A percentile compares a stretch with the other conserved stretches of the same genome.
phyloP scores from a whole-genome alignment of 2,113 vertebrate genomes.

The Lamprotornis superbus region DNA sequence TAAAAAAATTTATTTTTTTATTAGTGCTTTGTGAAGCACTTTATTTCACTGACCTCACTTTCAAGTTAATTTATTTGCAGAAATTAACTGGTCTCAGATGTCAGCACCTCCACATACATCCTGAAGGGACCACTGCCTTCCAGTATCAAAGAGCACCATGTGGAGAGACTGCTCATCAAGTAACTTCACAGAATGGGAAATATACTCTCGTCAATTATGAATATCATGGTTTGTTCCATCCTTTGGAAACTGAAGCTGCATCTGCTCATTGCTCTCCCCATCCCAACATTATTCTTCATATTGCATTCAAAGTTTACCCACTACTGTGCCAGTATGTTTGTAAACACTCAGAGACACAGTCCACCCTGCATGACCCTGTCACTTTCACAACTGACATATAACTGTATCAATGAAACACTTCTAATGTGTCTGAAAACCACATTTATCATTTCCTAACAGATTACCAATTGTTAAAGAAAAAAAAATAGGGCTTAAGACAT shows the following conservation, averaged over 20 bases:
- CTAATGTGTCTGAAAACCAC: neutral
- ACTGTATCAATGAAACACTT: neutral
- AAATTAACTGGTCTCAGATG: neutral
- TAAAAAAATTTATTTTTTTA: neutral
- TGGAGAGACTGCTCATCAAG: neutral
- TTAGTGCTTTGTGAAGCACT: neutral
- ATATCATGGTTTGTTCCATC: neutral
- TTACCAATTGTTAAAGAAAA: neutral
- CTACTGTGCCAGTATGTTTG: neutral
- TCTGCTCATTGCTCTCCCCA: neutral
- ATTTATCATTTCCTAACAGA: neutral
- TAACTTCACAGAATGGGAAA: neutral
- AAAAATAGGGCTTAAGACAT: neutral
- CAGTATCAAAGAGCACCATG: neutral
- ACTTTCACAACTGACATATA: neutral
- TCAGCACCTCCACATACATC: neutral
- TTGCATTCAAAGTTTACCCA: neutral
- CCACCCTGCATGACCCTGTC: neutral
- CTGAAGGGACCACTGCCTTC: neutral
- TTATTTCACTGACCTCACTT: neutral
- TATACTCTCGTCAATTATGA: neutral
- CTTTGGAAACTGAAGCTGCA: neutral
- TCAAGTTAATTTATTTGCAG: neutral
- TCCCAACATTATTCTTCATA: neutral
- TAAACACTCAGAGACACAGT: neutral